Conservation (phyloP, 2,888 invertebrate genomes). For the Hofmannophila pseudospretella region DNA sequence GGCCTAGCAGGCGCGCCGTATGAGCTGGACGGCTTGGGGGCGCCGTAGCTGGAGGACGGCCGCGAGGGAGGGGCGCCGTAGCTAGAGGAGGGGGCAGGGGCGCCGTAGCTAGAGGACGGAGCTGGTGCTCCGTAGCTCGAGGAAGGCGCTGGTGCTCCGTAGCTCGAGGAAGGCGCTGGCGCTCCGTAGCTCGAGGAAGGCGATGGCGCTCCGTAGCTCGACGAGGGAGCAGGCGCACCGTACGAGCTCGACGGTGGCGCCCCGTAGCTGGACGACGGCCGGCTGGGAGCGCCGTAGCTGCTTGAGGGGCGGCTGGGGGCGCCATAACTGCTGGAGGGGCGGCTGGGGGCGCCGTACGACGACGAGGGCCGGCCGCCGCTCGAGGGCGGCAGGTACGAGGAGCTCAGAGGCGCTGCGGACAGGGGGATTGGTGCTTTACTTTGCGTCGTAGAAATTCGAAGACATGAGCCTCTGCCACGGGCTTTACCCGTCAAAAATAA, state of each 20-base stretch:
- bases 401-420: constrained; percentile 72
- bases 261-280: constrained; percentile 63
- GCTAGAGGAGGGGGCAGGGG: constrained; percentile 45
- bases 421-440: constrained; percentile 29
- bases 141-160: constrained; percentile 35
- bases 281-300: constrained; percentile 56
- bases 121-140: constrained; percentile 39
- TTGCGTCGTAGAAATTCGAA: constrained; percentile 6
- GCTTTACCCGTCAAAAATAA: background rate
- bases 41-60: constrained; percentile 70
- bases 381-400: constrained; percentile 80
- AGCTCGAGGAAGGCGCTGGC: constrained; percentile 39
- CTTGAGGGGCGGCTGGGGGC: constrained; percentile 39
- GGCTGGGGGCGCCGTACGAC: constrained; percentile 45
- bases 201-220: constrained; percentile 50
- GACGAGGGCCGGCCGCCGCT: constrained; percentile 43
- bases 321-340: constrained; percentile 44
- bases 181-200: constrained; percentile 63
- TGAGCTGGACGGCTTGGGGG: constrained; percentile 40
- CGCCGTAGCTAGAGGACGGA: constrained; percentile 66
- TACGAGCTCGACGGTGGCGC: constrained; percentile 44
- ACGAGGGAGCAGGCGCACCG: constrained; percentile 53
- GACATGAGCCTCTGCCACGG: constrained; percentile 1
- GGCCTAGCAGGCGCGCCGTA: constrained; percentile 48
- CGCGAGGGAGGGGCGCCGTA: constrained; percentile 56